Conservation (phyloP, 2,113 vertebrate genomes). For the Crotalus helleri region DNA sequence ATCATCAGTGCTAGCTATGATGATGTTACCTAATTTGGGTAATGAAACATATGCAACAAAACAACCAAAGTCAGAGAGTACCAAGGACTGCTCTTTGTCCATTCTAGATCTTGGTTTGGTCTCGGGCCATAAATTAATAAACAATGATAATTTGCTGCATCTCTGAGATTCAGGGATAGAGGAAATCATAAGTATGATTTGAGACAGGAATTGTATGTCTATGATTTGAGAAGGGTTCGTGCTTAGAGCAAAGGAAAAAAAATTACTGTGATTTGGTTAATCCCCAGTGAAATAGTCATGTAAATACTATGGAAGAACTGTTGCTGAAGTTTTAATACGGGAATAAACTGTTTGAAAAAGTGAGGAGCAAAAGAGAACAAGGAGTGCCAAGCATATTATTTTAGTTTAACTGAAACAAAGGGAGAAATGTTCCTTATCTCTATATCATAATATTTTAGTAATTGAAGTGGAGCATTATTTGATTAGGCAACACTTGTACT, state of each 20-base stretch:
- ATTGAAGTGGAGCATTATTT: conserved; percentile 40
- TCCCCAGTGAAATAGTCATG: neutral
- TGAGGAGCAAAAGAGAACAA: neutral
- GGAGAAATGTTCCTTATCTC: conserved; percentile 5
- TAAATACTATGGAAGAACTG: neutral
- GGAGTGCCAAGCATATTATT: neutral
- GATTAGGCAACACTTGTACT: conserved; percentile 53
- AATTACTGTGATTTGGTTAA: neutral
- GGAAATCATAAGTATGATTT: neutral
- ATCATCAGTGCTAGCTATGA: neutral
- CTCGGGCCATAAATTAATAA: neutral
- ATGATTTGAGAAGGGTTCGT: neutral
- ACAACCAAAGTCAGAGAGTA: neutral
- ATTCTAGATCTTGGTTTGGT: neutral
- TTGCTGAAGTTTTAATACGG: neutral
- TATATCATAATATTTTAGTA: conserved; percentile 12
- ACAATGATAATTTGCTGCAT: neutral
- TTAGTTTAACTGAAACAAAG: neutral
- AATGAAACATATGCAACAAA: neutral
- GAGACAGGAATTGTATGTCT: neutral
- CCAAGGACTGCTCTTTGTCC: neutral
- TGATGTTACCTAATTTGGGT: neutral
- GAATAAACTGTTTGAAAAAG: neutral
- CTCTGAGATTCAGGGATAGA: neutral
- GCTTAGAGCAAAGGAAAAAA: neutral